Percentiles rank a stretch among this genome's conserved stretches.
Evolutionary conservation across 1,140 invertebrate genomes (phyloP).

Genomic region (Aphelenchoides avenae): DNA sequence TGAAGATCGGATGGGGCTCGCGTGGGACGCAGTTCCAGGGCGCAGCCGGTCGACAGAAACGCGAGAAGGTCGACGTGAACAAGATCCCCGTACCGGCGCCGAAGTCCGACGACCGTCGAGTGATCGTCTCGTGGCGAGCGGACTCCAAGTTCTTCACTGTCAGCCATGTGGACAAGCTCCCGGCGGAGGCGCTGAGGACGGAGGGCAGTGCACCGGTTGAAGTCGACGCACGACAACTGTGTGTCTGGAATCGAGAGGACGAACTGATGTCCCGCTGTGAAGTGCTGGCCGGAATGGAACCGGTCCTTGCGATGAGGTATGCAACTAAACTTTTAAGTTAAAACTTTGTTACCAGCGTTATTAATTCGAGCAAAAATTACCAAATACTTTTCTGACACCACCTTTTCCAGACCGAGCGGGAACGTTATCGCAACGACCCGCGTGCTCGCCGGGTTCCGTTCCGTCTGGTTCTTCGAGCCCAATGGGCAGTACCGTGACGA

Average conservation of each 20-base stretch:
- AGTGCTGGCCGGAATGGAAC: constrained; percentile 68
- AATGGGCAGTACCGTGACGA: constrained; percentile 83
- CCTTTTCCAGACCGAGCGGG: constrained; percentile 73
- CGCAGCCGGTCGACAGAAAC: constrained; percentile 75
- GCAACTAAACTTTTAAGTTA: no score
- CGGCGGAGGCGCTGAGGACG: no score
- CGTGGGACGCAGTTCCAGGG: constrained; percentile 94
- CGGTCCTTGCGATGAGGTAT: constrained; percentile 70
- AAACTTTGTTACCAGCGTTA: no score
- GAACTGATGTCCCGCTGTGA: constrained; percentile 72
- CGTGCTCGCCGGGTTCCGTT: constrained; percentile 59
- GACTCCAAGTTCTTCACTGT: constrained; percentile 79
- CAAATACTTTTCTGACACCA: no score
- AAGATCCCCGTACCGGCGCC: constrained; percentile 59
- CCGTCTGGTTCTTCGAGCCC: constrained; percentile 79
- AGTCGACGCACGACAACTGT: constrained; percentile 68
- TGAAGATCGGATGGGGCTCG: constrained; percentile 87
- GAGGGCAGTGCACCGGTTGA: no score
- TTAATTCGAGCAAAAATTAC: constrained; percentile 4
- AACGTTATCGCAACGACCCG: constrained; percentile 73
- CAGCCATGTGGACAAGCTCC: constrained; percentile 64
- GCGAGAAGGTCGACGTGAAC: constrained; percentile 61
- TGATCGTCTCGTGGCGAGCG: constrained; percentile 73
- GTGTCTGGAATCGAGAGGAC: constrained; percentile 73
- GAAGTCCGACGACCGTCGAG: constrained; percentile 61